Evolutionary conservation across 2,888 invertebrate genomes (phyloP).

Genomic region (Criorhina ranunculi): DNA sequence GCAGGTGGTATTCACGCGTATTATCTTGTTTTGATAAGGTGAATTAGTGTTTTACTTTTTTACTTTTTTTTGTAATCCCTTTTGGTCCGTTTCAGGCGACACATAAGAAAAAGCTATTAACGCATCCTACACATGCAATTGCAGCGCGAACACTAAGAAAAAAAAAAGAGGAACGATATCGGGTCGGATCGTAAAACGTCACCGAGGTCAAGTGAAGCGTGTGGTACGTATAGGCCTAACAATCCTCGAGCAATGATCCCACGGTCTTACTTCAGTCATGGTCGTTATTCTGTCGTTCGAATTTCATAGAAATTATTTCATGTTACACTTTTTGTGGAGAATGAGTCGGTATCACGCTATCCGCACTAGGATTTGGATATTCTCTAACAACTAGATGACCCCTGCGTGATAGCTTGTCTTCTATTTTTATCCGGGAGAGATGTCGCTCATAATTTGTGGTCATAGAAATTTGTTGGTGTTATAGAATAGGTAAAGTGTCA

Average conservation of each 20-base stretch:
- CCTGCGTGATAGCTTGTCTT: conserved; percentile 70
- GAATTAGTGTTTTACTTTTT: not conserved
- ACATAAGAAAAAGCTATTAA: conserved; percentile 39
- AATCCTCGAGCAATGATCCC: conserved; percentile 41
- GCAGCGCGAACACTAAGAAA: too few relatives aligned
- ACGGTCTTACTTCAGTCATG: conserved; percentile 46
- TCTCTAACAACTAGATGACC: conserved; percentile 54
- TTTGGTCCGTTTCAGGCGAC: not conserved
- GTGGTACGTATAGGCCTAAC: conserved; percentile 28
- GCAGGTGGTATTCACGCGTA: conserved; percentile 69
- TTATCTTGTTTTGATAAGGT: conserved; percentile 20
- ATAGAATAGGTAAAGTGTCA: conserved; percentile 68
- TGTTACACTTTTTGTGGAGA: conserved; percentile 66
- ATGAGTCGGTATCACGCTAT: conserved; percentile 58
- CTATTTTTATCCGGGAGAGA: conserved; percentile 43
- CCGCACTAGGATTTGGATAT: conserved; percentile 10
- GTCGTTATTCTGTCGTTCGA: conserved; percentile 19
- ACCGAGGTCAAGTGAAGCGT: conserved; percentile 43
- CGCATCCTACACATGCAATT: conserved; percentile 61
- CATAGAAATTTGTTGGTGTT: conserved; percentile 69
- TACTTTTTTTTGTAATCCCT: not conserved
- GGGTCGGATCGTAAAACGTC: conserved; percentile 26
- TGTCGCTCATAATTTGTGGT: conserved; percentile 73
- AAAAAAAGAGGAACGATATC: conserved; percentile 16
- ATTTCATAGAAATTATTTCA: conserved; percentile 58